Percentiles rank a stretch among this genome's conserved stretches.
Evolutionary conservation across 2,888 invertebrate species (phyloP).

Genomic region (Lasioglossum malachurum): DNA sequence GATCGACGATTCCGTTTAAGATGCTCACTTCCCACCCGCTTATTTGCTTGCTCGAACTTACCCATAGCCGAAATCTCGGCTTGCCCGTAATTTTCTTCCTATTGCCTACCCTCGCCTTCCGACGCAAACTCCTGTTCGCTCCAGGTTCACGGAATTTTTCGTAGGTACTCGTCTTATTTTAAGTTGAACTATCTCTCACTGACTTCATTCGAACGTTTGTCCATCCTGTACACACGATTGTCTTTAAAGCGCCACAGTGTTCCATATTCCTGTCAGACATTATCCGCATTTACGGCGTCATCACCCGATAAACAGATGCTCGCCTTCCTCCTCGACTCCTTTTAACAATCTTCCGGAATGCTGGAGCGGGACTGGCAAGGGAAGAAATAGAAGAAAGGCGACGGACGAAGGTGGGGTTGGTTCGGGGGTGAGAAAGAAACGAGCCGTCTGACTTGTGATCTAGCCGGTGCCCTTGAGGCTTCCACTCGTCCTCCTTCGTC

Average conservation of each 20-base stretch:
- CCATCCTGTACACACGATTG: neutral
- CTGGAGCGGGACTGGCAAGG: neutral
- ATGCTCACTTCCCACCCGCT: neutral
- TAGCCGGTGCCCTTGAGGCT: conserved; percentile 75
- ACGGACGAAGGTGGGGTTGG: neutral
- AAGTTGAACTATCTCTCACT: neutral
- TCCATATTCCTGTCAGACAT: neutral
- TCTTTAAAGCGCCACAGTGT: neutral
- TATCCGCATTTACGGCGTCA: neutral
- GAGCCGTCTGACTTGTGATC: conserved; percentile 71
- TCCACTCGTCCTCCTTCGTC: conserved; percentile 55
- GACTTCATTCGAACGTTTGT: neutral
- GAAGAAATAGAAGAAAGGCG: neutral
- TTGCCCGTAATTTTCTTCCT: neutral
- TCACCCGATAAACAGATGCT: conserved; percentile 34
- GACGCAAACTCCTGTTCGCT: neutral
- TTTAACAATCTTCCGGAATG: conserved; percentile 38
- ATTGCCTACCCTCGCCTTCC: neutral
- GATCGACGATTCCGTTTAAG: conserved; percentile 57
- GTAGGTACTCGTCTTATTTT: too few relatives aligned
- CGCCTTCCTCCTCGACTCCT: conserved; percentile 8
- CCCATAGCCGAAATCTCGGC: neutral
- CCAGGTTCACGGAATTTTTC: neutral
- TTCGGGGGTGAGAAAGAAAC: conserved; percentile 49
- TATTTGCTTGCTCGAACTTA: conserved; percentile 3